Evolutionary conservation across 2,888 invertebrate species (phyloP), one percentile per base, ranked within the genome.

Genomic region (Rapana venosa): DNA sequence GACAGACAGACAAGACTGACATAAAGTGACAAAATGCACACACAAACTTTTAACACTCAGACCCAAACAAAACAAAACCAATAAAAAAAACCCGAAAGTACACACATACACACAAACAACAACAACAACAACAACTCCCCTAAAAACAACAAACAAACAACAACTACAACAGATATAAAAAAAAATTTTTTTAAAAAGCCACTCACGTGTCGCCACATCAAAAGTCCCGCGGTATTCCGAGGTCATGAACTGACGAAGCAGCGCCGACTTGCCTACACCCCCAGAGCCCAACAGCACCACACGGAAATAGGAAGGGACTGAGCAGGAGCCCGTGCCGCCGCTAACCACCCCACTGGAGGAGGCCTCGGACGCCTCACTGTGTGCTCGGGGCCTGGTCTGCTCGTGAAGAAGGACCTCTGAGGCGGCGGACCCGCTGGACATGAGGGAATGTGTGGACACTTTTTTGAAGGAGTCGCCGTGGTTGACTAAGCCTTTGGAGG

Each of bases 401-500:
- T 36, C 61, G n/a, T 47, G 47, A 6, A 47, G 26, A 26, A 26
- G 6, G 47, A 26, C 26, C 26, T 90, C 90, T 17, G 79, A 87
- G 58, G 90, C 92, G 17, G 97, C 97, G 96, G 97, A 98, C 36
- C 95, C 95, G 8, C 94, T 98, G n/a, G 95, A 95, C 79, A 98
- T 98, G 96, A 98, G 98, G 94, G 98, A 98, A 0, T 98, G 98
- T 94, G 98, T 98, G 92, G 98, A 97, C 84, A 98, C 97, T 83
- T 98, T 98, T 94, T 98, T 98, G 92, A 99, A 97, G 26, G 98
- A 98, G 96, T 99, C 99, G 0, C 99, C 99, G 87, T 98, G 97
- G 96, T 98, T 99, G 91, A 99, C 97, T 61, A 98, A 97, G 35
- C 98, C 98, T 96, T 98, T 97, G 96, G 98, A 98, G 47, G 98